Evolutionary conservation across 92 coral and sea anemone genomes (phyloP).

Genomic region (Epizoanthus scotinus): DNA sequence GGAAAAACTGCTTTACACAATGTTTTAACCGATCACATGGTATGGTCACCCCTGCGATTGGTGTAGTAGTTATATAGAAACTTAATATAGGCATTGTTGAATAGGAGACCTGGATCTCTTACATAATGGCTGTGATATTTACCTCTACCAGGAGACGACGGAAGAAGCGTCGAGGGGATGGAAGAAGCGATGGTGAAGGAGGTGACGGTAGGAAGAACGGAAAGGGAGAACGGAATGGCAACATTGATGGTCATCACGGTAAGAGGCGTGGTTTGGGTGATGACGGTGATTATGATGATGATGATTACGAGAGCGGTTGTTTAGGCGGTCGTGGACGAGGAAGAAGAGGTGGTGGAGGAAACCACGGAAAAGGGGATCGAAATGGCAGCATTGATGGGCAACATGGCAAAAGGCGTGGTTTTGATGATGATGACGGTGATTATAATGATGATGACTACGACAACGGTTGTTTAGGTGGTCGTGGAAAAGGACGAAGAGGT

Average conservation of each 20-base stretch:
- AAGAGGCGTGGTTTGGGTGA: not conserved
- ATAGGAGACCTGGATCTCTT: too few species aligned
- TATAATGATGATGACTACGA: not conserved
- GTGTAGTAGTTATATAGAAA: too few species aligned
- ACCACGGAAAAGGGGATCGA: not conserved
- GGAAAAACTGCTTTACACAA: too few species aligned
- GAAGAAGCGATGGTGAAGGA: not conserved
- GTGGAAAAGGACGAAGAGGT: not conserved
- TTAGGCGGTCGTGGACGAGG: constrained; percentile 18
- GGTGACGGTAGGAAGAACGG: too few species aligned
- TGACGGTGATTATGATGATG: not conserved
- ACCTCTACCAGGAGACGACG: not conserved
- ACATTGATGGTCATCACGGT: not conserved
- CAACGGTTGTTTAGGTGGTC: constrained; percentile 26
- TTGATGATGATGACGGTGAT: constrained; percentile 3
- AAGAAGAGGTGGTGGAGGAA: not conserved
- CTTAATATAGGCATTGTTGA: too few species aligned
- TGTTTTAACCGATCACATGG: too few species aligned
- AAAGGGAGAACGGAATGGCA: constrained; percentile 12
- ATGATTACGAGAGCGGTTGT: constrained; percentile 17
- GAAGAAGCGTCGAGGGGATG: constrained; percentile 7
- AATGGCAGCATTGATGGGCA: constrained; percentile 7
- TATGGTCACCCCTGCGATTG: too few species aligned
- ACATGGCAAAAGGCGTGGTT: not conserved
- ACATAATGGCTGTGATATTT: not conserved